A percentile compares a stretch with the other conserved stretches of the same genome.
These are phyloP conservation scores for Catostomus latipinnis DNA, from an alignment of 2,797 vertebrate species.

Conservation along the genomic window DNA sequence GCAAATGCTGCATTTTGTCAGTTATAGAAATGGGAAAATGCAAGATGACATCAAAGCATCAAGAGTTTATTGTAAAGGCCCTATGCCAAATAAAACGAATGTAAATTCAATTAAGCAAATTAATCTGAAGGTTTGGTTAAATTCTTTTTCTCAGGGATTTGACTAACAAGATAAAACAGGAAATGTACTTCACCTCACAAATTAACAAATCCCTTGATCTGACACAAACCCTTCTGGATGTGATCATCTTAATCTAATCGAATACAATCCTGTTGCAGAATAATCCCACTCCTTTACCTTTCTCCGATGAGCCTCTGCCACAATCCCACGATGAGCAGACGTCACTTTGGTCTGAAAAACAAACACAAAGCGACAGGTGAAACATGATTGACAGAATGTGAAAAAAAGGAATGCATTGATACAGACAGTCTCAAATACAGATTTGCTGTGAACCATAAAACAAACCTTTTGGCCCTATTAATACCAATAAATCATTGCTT, in stretches of 20 bases:
- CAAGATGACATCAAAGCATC: neutral
- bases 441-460: neutral
- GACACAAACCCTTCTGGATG: constrained; percentile 2
- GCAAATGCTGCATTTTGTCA: neutral
- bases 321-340: constrained; percentile 64
- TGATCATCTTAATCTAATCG: neutral
- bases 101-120: neutral
- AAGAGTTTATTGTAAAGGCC: neutral
- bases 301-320: constrained; percentile 57
- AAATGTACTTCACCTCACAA: neutral
- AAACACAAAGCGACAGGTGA: constrained; percentile 37
- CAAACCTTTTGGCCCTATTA: no score
- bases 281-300: constrained; percentile 66
- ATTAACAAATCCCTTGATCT: neutral
- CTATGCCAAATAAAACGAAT: neutral
- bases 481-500: no score
- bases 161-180: neutral
- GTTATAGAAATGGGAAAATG: neutral
- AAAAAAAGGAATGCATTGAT: constrained; percentile 12
- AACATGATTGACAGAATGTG: constrained; percentile 24
- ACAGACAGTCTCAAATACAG: constrained; percentile 23
- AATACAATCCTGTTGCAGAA: neutral
- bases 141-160: neutral
- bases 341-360: constrained; percentile 70
- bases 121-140: neutral